Evolutionary conservation across 2,888 invertebrate genomes (phyloP).

Genomic region (Listrodromus nycthemerus): DNA sequence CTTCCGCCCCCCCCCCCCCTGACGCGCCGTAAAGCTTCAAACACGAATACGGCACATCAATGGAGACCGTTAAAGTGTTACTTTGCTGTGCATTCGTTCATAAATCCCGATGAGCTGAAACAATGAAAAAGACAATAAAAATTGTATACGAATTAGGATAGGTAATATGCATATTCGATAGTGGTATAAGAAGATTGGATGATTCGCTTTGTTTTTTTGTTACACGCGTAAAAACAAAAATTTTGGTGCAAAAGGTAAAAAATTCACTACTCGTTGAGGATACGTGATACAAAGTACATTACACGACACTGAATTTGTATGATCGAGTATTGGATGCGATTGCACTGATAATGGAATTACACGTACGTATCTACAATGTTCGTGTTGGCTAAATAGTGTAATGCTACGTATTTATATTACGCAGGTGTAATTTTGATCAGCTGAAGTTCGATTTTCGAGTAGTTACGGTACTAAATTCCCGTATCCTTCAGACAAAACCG

Average conservation of each 20-base stretch:
- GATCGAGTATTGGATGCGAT: not conserved
- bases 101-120: conserved; percentile 17
- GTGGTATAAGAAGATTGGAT: not conserved
- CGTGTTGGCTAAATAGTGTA: not conserved
- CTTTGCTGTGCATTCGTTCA: conserved; percentile 11
- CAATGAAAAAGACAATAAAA: not conserved
- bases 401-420: not conserved
- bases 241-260: not conserved
- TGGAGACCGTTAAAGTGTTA: conserved; percentile 6
- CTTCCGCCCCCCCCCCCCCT: not conserved
- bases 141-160: not conserved
- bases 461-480: not conserved
- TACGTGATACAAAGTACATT: not conserved
- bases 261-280: not conserved
- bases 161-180: not conserved
- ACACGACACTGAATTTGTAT: no score
- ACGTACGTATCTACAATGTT: not conserved
- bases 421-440: no score
- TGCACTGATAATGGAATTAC: not conserved
- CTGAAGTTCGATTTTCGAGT: not conserved
- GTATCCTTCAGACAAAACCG: not conserved
- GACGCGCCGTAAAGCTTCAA: not conserved
- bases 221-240: not conserved
- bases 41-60: conserved; percentile 6
- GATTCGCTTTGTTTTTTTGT: not conserved